Base-by-base conservation (phyloP, 2,888 invertebrate genomes). In the Eustalomyia histrio region DNA sequence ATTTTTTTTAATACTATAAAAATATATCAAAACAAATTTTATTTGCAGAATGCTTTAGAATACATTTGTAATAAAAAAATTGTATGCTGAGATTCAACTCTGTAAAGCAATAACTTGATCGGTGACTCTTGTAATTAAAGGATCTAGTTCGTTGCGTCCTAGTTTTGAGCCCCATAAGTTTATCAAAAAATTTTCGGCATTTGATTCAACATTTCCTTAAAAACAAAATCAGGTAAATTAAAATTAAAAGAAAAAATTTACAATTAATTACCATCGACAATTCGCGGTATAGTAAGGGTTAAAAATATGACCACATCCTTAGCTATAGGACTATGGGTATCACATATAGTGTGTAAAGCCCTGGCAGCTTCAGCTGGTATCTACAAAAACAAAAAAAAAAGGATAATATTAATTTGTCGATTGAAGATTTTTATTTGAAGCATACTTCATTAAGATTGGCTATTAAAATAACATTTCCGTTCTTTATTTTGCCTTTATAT, bases 261-360 rank as follows among this genome's bases (percentile, higher is more conserved):
- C 33, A 76, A 63, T 55, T 39, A 14, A 50, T 50, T 61, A 76
- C 76, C 53, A n/a, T 58, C 10, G 21, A 33, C n/a, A 53, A 55
- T 39, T 8, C 18, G 9, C 8, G 82, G 84, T 58, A 82, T 86
- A 58, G 35, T 90, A 69, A 90, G 80, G 1, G 91, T 91, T 14
- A 92, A 84, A 83, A 91, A 91, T 55, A 91, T 92, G 18, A 92
- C 86, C 7, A 90, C 90, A 74, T 89, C 87, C 18, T 85, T 79
- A 0, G 90, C 88, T 18, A 92, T 85, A 10, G 93, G 93, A 72
- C 88, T 91, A 57, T 90, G 82, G 33, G 91, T 91, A 84, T 94
- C 93, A 83, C 93, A 93, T 83, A 94, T 91, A 73, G 90, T 88
- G 84, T 94, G 93, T 83, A 94, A 91, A 3, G 92, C 92, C 84